Percentiles rank a stretch among this genome's conserved stretches.
Evolutionary conservation across 2,113 vertebrate species (phyloP).

Genomic region (Sprattus sprattus): DNA sequence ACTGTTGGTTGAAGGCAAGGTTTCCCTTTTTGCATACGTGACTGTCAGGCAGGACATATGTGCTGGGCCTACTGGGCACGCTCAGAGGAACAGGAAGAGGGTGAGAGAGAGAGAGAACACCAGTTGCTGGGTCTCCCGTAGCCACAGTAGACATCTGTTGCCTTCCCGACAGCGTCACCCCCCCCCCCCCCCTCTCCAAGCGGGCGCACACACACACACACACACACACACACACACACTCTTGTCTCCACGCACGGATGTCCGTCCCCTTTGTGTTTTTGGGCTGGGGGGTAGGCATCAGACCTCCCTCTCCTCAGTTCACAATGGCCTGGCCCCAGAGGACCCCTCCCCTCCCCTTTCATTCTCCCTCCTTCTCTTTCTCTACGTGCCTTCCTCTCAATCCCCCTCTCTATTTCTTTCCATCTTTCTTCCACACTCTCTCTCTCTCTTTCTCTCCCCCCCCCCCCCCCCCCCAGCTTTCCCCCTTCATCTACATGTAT

Average conservation of each 20-base stretch:
- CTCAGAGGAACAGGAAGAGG: slow-evolving; percentile 66
- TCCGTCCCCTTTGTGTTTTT: slow-evolving; percentile 29
- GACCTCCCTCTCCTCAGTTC: slow-evolving; percentile 68
- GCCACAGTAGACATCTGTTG: slow-evolving; percentile 94
- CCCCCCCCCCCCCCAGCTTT: slow-evolving; percentile 32
- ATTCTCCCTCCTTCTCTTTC: not conserved
- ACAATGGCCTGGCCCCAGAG: slow-evolving; percentile 75
- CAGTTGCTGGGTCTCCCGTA: slow-evolving; percentile 92
- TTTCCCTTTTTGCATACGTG: slow-evolving; percentile 78
- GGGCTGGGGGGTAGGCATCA: slow-evolving; percentile 70
- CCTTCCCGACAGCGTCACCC: slow-evolving; percentile 72
- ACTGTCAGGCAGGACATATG: slow-evolving; percentile 77
- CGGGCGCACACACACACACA: not conserved
- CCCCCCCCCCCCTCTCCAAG: slow-evolving; percentile 26
- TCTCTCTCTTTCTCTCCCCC: slow-evolving; percentile 19
- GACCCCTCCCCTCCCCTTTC: slow-evolving; percentile 25
- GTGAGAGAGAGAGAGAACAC: slow-evolving; percentile 77
- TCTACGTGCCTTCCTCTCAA: slow-evolving; percentile 22
- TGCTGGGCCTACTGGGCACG: slow-evolving; percentile 80
- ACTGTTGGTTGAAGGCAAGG: slow-evolving; percentile 55
- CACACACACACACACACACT: not conserved
- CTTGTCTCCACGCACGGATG: slow-evolving; percentile 4
- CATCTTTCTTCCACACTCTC: not conserved
- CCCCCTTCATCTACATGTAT: slow-evolving; percentile 78
- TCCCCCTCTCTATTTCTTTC: not conserved